Conservation (phyloP, 2,888 invertebrate genomes). For the Magallana nippona region DNA sequence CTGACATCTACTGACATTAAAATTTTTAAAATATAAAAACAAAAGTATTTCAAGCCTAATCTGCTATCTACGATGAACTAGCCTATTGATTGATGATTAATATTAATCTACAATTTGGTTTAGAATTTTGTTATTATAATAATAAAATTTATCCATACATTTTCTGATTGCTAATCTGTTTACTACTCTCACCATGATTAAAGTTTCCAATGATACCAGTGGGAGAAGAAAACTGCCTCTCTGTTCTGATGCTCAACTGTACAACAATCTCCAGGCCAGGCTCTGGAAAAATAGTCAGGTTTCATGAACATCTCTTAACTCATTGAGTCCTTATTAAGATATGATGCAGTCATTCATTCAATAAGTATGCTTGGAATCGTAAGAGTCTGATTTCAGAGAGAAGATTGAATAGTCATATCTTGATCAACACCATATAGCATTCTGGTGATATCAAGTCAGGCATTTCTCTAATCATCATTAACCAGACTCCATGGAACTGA, state of each 20-base stretch:
- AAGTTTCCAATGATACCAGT: conserved; percentile 77
- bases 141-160: no score
- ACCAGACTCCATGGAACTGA: not conserved
- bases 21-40: no score
- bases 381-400: conserved; percentile 4
- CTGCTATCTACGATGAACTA: no score
- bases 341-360: no score
- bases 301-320: not conserved
- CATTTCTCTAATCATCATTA: conserved; percentile 28
- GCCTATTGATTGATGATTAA: no score
- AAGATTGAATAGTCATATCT: conserved; percentile 20
- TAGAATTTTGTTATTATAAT: no score
- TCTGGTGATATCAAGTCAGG: conserved; percentile 30
- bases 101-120: no score
- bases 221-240: conserved; percentile 74
- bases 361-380: no score
- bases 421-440: conserved; percentile 12
- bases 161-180: not conserved
- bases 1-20: no score
- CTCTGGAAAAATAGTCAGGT: conserved; percentile 63
- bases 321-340: no score
- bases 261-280: conserved; percentile 75
- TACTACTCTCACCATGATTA: conserved; percentile 70
- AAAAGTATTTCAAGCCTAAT: no score
- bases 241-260: conserved; percentile 72